A percentile compares a stretch with the other conserved stretches of the same genome.
Evolutionary conservation across 2,113 vertebrate species (phyloP).

Genomic region (Phrynosoma blainvillii): DNA sequence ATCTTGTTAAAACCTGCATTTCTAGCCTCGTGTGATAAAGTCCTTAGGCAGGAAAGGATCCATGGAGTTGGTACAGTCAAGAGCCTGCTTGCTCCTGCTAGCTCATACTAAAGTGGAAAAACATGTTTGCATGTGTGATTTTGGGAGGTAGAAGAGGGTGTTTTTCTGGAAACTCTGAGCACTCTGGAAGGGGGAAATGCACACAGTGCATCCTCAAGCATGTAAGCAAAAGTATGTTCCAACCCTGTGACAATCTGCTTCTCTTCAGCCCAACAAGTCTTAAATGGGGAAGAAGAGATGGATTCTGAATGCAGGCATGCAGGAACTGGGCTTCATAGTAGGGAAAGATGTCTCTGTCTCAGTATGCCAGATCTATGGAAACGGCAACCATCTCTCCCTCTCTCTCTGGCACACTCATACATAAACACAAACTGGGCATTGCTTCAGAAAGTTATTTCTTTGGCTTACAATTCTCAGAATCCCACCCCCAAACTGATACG

Average conservation of each 20-base stretch:
- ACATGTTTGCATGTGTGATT: not conserved
- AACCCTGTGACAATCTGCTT: rapidly evolving
- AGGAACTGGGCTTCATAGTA: not conserved
- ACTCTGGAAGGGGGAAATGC: constrained; percentile 42
- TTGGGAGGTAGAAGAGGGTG: not conserved
- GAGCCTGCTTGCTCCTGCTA: too few relatives aligned
- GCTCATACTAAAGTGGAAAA: not conserved
- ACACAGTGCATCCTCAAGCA: rapidly evolving
- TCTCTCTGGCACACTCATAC: not conserved
- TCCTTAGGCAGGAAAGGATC: too few relatives aligned
- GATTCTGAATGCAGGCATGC: rapidly evolving
- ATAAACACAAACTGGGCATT: not conserved
- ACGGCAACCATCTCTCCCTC: too few relatives aligned
- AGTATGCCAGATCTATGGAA: not conserved
- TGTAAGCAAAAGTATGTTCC: constrained; percentile 18
- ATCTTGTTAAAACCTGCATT: too few relatives aligned
- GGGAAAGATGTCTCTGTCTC: not conserved
- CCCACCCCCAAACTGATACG: too few relatives aligned
- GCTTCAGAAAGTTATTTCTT: too few relatives aligned
- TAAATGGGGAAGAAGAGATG: rapidly evolving
- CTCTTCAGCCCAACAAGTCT: not conserved
- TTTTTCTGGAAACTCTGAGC: not conserved
- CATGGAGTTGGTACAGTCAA: not conserved
- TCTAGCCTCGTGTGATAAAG: too few relatives aligned
- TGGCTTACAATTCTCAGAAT: too few relatives aligned